A percentile compares a stretch with the other conserved stretches of the same genome.
Conservation (phyloP, 1,140 invertebrate species). For the Drosophila micromelanica region DNA sequence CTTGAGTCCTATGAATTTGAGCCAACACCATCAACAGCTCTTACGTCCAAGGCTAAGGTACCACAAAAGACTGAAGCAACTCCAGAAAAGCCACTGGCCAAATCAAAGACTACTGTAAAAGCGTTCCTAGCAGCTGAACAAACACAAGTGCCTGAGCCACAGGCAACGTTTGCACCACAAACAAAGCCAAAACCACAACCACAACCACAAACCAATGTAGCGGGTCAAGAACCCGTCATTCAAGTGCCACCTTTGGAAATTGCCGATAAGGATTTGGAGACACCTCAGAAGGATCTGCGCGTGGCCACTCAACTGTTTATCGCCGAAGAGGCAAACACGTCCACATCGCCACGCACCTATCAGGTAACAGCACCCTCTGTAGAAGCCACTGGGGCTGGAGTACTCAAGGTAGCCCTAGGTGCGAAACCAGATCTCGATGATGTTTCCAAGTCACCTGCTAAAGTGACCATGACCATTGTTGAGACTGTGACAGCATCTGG, state of each 20-base stretch:
- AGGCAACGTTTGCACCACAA: background rate
- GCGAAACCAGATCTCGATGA: conserved; percentile 22
- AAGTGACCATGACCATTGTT: conserved; percentile 76
- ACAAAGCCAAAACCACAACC: background rate
- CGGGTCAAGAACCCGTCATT: no score
- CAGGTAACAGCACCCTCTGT: conserved; percentile 75
- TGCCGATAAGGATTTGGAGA: background rate
- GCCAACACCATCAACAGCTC: conserved; percentile 31
- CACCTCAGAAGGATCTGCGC: conserved; percentile 58
- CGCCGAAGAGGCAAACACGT: conserved; percentile 59
- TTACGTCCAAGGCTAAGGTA: conserved; percentile 9
- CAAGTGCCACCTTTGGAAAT: background rate
- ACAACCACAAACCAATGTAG: background rate
- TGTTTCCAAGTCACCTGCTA: conserved; percentile 27
- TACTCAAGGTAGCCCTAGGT: conserved; percentile 65
- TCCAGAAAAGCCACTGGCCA: conserved; percentile 10
- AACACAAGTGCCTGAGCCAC: conserved; percentile 15
- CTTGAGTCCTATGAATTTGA: conserved; percentile 73
- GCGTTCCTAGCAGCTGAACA: conserved; percentile 55
- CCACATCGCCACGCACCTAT: conserved; percentile 53
- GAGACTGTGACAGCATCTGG: conserved; percentile 51
- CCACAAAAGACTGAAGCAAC: conserved; percentile 13
- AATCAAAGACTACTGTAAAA: conserved; percentile 47
- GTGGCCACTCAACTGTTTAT: conserved; percentile 77
- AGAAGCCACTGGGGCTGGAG: conserved; percentile 61